Conservation (phyloP, 2,888 invertebrate species). For the Copidosoma aretas region DNA sequence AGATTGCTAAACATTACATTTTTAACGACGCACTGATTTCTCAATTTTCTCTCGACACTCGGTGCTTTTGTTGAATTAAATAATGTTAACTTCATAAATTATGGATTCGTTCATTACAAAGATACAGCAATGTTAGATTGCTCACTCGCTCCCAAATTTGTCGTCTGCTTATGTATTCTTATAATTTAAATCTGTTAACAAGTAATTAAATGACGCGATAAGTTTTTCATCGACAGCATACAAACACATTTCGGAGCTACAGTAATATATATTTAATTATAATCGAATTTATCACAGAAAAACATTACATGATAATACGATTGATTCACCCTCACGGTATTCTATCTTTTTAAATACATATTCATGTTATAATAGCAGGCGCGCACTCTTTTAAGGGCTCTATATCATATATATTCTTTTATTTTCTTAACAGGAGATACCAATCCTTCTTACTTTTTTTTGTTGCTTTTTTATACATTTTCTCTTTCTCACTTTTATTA, state of each 20-base stretch:
- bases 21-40: background rate
- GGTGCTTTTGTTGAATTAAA: background rate
- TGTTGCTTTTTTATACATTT: slow-evolving; percentile 20
- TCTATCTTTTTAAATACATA: slow-evolving; percentile 19
- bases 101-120: slow-evolving; percentile 13
- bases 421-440: slow-evolving; percentile 23
- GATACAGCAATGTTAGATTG: slow-evolving; percentile 19
- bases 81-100: slow-evolving; percentile 11
- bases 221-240: slow-evolving; percentile 21
- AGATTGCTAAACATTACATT: slow-evolving; percentile 26
- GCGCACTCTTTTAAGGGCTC: slow-evolving; percentile 37
- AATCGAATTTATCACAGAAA: slow-evolving; percentile 61
- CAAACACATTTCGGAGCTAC: slow-evolving; percentile 29
- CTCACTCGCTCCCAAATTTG: slow-evolving; percentile 3
- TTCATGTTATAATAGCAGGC: slow-evolving; percentile 33
- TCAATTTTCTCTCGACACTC: background rate
- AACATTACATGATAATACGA: slow-evolving; percentile 56
- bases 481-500: slow-evolving; percentile 3
- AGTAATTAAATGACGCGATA: slow-evolving; percentile 23
- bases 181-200: slow-evolving; percentile 16
- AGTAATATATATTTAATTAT: slow-evolving; percentile 37
- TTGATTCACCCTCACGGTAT: slow-evolving; percentile 30
- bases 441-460: slow-evolving; percentile 28
- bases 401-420: slow-evolving; percentile 35
- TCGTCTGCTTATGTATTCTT: background rate